phyloP scores from a whole-genome alignment of 1,140 invertebrate species.

The Sinella curviseta region DNA sequence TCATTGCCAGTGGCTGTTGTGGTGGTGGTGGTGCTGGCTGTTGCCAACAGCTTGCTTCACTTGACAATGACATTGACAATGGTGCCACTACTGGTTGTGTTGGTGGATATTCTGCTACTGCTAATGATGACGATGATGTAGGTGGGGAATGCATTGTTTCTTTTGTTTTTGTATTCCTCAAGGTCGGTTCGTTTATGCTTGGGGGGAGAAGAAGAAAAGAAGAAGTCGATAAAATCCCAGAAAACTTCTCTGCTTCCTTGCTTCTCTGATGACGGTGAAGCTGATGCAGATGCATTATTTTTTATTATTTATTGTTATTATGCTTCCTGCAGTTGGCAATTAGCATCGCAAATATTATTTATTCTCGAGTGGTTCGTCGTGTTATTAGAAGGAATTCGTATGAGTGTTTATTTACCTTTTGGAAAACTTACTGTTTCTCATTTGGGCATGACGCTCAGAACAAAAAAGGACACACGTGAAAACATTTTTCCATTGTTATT shows the following conservation, averaged over 20 bases:
- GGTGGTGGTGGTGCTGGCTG: background rate
- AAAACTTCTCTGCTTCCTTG: background rate
- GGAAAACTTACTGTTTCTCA: no score
- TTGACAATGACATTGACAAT: slow-evolving; percentile 8
- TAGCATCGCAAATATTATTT: background rate
- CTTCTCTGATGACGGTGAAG: no score
- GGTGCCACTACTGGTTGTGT: background rate
- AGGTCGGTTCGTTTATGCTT: background rate
- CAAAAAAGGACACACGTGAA: no score
- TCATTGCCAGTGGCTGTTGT: background rate
- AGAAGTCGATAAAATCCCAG: background rate
- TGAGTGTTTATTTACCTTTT: no score
- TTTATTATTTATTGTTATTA: background rate
- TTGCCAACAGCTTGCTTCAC: background rate
- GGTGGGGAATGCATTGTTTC: background rate
- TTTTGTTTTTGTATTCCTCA: background rate
- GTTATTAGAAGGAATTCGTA: no score
- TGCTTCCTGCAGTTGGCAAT: background rate
- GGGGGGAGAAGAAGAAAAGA: background rate
- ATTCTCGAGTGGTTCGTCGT: no score
- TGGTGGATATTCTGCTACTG: background rate
- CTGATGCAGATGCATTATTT: background rate
- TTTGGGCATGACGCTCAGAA: no score
- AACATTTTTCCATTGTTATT: no score
- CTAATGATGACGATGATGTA: background rate